Base-by-base conservation (phyloP, 2,888 invertebrate genomes). In the Acheta domesticus region DNA sequence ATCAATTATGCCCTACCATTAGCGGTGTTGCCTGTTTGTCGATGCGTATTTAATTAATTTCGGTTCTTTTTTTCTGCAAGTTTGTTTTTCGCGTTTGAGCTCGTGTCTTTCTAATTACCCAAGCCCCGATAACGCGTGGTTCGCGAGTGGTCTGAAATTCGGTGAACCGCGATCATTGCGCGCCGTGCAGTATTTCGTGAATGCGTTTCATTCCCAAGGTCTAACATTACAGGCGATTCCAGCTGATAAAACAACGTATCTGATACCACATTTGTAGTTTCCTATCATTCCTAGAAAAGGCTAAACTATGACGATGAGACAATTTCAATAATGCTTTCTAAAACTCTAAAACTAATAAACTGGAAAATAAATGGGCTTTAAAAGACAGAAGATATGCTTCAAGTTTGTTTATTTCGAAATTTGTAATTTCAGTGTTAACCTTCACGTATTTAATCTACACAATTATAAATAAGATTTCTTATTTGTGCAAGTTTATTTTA, bases 21-120 rank as follows among this genome's bases (percentile, higher is more conserved):
- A 62, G 62, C 62, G 11, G n/a, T 36, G 36, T 36, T 36, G 62
- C n/a, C 62, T 62, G 62, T 62, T 62, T 62, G 14, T 19, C 62
- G 62, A 62, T 62, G 62, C 62, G 62, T 62, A 62, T 62, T 62
- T 62, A 62, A 62, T 62, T 62, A 62, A 62, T 62, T 62, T 62
- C 5, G 62, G 62, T 62, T 19, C n/a, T 19, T 62, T 62, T 62
- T 62, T 62, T 8, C 62, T 62, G n/a, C n/a, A 14, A 62, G 14
- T 62, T 62, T 62, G n/a, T 62, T 62, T 62, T 36, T 36, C n/a
- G 62, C n/a, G 14, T 62, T 62, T 62, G n/a, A 62, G 16, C 14
- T 62, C 62, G 62, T 11, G 14, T 62, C 62, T 62, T 36, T 62
- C 62, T 62, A 62, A 62, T 62, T 62, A 62, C 62, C 62, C 62